Evolutionary conservation across 1,140 invertebrate species (phyloP).

Genomic region (Cyclargus thomasi): DNA sequence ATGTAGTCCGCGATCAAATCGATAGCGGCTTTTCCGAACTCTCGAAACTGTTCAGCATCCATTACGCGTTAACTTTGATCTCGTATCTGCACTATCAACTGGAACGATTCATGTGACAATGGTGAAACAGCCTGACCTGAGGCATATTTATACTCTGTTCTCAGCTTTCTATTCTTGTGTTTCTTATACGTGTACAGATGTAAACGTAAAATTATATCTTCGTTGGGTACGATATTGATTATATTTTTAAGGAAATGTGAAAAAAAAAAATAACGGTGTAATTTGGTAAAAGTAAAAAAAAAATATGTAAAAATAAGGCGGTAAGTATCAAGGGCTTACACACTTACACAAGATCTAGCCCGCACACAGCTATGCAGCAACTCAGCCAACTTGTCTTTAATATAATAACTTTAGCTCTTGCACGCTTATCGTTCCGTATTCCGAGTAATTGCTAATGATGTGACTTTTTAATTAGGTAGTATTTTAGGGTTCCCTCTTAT

Average conservation of each 20-base stretch:
- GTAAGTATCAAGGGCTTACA: too few relatives aligned
- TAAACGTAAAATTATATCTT: not conserved
- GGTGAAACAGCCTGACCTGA: not conserved
- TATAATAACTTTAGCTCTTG: not conserved
- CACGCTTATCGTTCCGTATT: not conserved
- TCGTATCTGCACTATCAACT: slow-evolving; percentile 20
- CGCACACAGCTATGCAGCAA: not conserved
- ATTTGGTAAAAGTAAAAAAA: too few relatives aligned
- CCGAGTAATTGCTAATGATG: not conserved
- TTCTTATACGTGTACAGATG: not conserved
- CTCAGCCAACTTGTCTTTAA: not conserved
- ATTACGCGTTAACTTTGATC: slow-evolving; percentile 57
- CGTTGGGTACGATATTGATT: not conserved
- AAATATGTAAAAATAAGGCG: too few relatives aligned
- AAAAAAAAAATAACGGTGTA: not conserved
- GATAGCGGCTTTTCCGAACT: slow-evolving; percentile 84
- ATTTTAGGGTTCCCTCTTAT: not conserved
- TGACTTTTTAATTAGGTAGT: not conserved
- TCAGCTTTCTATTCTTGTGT: slow-evolving; percentile 19
- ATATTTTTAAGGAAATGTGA: not conserved
- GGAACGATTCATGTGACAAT: slow-evolving; percentile 17
- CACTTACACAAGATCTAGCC: not conserved
- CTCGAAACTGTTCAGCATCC: slow-evolving; percentile 82
- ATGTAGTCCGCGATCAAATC: slow-evolving; percentile 88
- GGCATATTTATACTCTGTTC: slow-evolving; percentile 16